These are phyloP conservation scores for Cataglyphis hispanica DNA, from an alignment of 1,140 invertebrate species.

Conservation along the genomic window DNA sequence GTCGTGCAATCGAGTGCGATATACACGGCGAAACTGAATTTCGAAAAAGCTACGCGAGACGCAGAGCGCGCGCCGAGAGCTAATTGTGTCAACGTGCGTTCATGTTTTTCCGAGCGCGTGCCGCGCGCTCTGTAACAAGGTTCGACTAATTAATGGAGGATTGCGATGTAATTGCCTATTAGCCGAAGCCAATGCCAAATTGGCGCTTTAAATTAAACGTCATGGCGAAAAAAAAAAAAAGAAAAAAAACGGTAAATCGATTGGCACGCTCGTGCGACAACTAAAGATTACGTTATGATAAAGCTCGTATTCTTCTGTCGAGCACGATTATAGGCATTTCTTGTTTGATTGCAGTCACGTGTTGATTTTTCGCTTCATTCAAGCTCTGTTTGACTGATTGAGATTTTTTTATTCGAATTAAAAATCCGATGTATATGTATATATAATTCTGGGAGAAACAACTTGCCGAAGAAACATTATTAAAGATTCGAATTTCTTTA, in stretches of 20 bases:
- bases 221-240: conserved; percentile 2
- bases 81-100: conserved; percentile 56
- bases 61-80: conserved; percentile 19
- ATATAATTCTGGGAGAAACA: too few relatives aligned
- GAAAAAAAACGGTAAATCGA: conserved; percentile 6
- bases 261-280: neutral
- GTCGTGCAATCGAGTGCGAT: conserved; percentile 41
- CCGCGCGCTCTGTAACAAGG: conserved; percentile 48
- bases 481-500: too few relatives aligned
- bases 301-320: neutral
- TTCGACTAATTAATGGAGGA: conserved; percentile 56
- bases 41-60: conserved; percentile 43
- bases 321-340: neutral
- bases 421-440: neutral
- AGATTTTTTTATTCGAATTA: neutral
- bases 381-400: neutral
- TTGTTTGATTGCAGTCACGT: too few relatives aligned
- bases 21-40: conserved; percentile 44
- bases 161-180: conserved; percentile 60
- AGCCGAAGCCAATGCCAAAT: conserved; percentile 51
- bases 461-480: too few relatives aligned
- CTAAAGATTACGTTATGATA: conserved; percentile 28
- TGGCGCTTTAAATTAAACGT: conserved; percentile 57
- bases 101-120: conserved; percentile 42
- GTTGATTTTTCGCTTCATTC: neutral